Conservation (phyloP, 2,888 invertebrate genomes). For the Lasioglossum marginatum region DNA sequence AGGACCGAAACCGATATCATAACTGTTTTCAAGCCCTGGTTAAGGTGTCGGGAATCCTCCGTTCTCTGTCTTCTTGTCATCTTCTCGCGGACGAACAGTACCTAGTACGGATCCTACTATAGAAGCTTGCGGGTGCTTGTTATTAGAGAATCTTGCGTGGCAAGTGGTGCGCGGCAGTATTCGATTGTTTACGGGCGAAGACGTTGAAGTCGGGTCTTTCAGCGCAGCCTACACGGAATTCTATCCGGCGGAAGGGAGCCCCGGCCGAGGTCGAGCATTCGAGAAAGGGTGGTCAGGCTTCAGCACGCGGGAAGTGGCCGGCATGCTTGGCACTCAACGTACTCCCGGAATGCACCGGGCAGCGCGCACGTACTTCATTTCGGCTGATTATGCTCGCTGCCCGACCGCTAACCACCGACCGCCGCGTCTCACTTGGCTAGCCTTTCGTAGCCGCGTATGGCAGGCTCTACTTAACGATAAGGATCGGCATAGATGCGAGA, state of each 20-base stretch:
- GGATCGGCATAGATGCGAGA: conserved; percentile 33
- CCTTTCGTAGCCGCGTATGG: conserved; percentile 33
- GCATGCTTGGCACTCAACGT: conserved; percentile 37
- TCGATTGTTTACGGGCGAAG: background rate
- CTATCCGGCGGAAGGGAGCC: conserved; percentile 12
- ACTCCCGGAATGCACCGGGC: conserved; percentile 66
- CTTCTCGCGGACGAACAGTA: no score
- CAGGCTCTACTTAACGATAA: conserved; percentile 42
- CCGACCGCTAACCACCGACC: conserved; percentile 42
- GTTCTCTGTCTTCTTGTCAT: no score
- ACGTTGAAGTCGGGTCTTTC: background rate
- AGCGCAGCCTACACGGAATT: conserved; percentile 30
- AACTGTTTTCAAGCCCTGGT: no score
- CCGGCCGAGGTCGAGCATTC: conserved; percentile 29
- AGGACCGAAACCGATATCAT: no score
- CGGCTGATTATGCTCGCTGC: conserved; percentile 76
- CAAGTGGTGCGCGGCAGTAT: background rate
- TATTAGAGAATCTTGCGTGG: background rate
- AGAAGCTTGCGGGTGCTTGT: background rate
- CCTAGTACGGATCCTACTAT: no score
- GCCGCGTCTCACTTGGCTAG: conserved; percentile 35
- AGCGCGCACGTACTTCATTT: conserved; percentile 80
- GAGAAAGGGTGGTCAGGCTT: conserved; percentile 22
- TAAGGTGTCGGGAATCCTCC: no score
- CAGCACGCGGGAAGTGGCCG: conserved; percentile 21